Evolutionary conservation across 2,797 vertebrate species (phyloP), one percentile per base, ranked within the genome.

Genomic region (Eremophila alpestris): DNA sequence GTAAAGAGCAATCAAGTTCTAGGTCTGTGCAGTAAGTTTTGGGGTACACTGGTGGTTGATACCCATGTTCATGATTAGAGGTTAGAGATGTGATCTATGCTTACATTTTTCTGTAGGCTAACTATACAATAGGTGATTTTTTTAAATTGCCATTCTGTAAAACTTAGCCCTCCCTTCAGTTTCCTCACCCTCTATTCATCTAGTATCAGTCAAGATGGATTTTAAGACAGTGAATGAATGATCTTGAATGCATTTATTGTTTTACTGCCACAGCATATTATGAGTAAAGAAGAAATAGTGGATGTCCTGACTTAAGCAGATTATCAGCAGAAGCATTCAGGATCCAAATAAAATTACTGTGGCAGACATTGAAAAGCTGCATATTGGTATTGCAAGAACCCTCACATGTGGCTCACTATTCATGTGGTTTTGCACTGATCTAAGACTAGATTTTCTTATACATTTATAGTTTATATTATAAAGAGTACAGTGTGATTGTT

Each of bases 381-480:
- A 7, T 45, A 38, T 7, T 34, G 52, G 1, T 40, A 21, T 11
- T 73, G 21, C 41, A 34, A 62, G 46, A 79, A 7, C 16, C 13
- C 13, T 81, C 16, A 8, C 17, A 13, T 2, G 0, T 60, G 54
- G 16, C 32, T 64, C 5, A 5, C 15, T 34, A 1, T 68, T 60
- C 11, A 1, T 69, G 63, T 1, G 2, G 32, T 20, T 85, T 75
- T 83, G 24, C 59, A 46, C 16, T 38, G 23, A 21, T 89, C 8
- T 54, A 41, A 62, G 43, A 62, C 23, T 15, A 12, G 11, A 13
- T 85, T 45, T 75, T 58, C 16, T 56, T 60, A 21, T 15, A 16
- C 2, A 1, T 54, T 73, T 73, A 5, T 40, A 23, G 6, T 67
- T 51, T 71, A 12, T 71, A 6, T n/a, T 76, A 29, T 58, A 38